These are phyloP conservation scores for Carassius gibelio DNA, from an alignment of 2,113 vertebrate species.

Conservation along the genomic window DNA sequence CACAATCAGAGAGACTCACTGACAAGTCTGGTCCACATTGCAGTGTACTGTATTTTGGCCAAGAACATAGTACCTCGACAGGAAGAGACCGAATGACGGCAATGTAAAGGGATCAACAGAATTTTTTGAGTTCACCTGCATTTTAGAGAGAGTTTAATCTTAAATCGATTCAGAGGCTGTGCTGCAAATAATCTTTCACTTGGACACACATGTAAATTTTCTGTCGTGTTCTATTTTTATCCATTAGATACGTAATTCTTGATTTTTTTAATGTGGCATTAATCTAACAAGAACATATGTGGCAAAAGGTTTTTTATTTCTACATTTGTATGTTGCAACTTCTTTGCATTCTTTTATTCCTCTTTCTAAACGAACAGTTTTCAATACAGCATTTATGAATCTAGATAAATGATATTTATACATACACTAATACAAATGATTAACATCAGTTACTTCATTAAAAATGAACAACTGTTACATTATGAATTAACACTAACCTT, in stretches of 20 bases:
- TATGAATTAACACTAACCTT: too few species aligned
- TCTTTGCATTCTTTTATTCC: not conserved
- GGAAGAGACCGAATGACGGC: not conserved
- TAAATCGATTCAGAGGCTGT: not conserved
- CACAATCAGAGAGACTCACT: not conserved
- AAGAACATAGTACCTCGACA: not conserved
- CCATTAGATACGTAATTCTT: not conserved
- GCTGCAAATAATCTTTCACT: not conserved
- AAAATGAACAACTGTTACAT: not conserved
- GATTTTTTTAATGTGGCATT: not conserved
- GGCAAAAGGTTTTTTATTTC: not conserved
- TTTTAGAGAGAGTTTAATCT: not conserved
- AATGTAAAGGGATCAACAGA: not conserved
- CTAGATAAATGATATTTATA: not conserved
- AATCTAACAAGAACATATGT: not conserved
- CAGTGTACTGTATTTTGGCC: not conserved
- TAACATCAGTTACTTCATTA: not conserved
- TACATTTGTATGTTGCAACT: not conserved
- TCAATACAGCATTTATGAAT: not conserved
- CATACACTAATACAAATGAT: not conserved
- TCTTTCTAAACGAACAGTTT: not conserved
- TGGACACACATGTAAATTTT: not conserved
- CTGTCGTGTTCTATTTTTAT: not conserved
- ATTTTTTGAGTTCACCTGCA: not conserved
- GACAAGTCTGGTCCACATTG: not conserved